A percentile compares a stretch with the other conserved stretches of the same genome.
Evolutionary conservation across 2,797 vertebrate species (phyloP).

Genomic region (Falco biarmicus): DNA sequence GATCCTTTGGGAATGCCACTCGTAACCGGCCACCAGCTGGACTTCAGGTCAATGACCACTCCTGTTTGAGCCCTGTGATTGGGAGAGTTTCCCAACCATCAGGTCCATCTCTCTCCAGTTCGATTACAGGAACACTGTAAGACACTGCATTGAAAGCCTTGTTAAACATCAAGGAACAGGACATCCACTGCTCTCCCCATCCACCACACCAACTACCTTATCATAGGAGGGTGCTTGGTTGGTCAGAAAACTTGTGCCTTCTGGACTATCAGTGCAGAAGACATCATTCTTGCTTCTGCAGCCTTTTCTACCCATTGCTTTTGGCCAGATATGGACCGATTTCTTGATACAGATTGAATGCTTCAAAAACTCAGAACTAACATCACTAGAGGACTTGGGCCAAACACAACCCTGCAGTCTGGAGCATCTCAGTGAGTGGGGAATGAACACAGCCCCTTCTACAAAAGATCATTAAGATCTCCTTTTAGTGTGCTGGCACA

Average conservation of each 20-base stretch:
- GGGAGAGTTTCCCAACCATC: background rate
- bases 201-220: background rate
- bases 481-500: background rate
- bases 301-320: background rate
- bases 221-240: background rate
- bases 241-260: background rate
- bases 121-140: background rate
- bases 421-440: background rate
- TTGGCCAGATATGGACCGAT: background rate
- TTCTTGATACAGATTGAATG: fast-evolving
- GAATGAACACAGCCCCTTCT: background rate
- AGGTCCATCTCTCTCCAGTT: background rate
- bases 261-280: background rate
- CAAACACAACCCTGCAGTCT: background rate
- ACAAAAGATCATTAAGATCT: background rate
- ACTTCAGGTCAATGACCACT: background rate
- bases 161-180: background rate
- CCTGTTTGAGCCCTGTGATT: background rate
- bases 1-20: background rate
- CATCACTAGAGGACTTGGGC: too few relatives aligned
- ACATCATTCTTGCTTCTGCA: background rate
- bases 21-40: background rate
- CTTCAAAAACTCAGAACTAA: background rate
- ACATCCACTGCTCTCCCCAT: background rate
- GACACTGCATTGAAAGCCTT: background rate